phyloP scores from a whole-genome alignment of 2,797 vertebrate genomes.

The Balearica regulorum region DNA sequence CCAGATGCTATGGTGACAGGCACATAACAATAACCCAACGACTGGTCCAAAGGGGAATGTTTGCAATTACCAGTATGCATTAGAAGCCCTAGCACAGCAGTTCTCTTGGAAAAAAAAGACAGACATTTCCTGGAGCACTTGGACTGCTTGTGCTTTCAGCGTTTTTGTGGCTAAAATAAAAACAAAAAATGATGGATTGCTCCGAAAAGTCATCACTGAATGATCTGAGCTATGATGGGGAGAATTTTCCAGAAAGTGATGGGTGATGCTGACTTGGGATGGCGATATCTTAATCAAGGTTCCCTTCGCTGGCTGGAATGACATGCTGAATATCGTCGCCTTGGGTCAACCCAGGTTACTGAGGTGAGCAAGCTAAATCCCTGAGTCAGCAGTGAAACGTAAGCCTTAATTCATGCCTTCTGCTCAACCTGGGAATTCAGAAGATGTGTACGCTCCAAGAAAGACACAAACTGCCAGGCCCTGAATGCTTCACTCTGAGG shows the following conservation, averaged over 20 bases:
- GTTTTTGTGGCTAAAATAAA: slow-evolving; percentile 47
- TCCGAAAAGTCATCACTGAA: background rate
- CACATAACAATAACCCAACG: slow-evolving; percentile 19
- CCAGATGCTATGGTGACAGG: slow-evolving; percentile 54
- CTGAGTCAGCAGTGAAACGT: background rate
- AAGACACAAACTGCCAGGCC: background rate
- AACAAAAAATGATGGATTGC: background rate
- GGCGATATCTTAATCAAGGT: background rate
- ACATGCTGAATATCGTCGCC: fast-evolving
- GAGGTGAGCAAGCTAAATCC: background rate
- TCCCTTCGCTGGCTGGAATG: background rate
- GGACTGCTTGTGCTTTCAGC: background rate
- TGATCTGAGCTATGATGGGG: background rate
- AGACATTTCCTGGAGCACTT: slow-evolving; percentile 50
- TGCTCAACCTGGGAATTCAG: background rate
- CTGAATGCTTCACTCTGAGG: background rate
- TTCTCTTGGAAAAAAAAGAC: background rate
- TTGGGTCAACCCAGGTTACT: background rate
- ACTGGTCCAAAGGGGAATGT: slow-evolving; percentile 5
- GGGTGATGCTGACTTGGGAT: background rate
- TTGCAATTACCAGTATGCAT: slow-evolving; percentile 30
- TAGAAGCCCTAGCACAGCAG: slow-evolving; percentile 40
- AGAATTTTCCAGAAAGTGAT: background rate
- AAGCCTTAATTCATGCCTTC: background rate
- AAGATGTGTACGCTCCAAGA: background rate